phyloP scores from a whole-genome alignment of 1,140 invertebrate species.

The Diabrotica virgifera region DNA sequence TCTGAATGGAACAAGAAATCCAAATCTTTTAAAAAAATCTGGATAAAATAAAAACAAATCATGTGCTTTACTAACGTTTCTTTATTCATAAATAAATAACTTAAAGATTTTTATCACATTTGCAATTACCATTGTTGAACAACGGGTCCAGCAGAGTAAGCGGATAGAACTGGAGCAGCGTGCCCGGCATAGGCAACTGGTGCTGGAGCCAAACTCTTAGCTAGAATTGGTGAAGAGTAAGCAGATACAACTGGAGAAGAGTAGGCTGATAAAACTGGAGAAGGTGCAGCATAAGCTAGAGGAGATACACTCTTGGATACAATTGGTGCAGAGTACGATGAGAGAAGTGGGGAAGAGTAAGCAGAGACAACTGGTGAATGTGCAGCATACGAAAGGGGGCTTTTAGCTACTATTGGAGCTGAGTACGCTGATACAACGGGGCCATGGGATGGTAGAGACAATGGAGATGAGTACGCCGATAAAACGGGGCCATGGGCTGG shows the following conservation, averaged over 20 bases:
- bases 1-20: too few species aligned
- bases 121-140: too few species aligned
- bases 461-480: background rate
- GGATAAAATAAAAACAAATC: too few species aligned
- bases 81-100: too few species aligned
- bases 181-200: background rate
- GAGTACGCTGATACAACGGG: background rate
- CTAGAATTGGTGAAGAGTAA: background rate
- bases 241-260: constrained; percentile 28
- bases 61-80: too few species aligned
- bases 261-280: background rate
- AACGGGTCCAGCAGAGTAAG: background rate
- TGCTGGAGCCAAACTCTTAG: background rate
- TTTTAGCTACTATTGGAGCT: constrained; percentile 38
- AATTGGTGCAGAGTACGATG: constrained; percentile 43
- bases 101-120: too few species aligned
- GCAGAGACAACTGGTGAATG: background rate
- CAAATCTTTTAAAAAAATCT: too few species aligned
- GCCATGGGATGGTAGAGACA: background rate
- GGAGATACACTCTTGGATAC: constrained; percentile 38
- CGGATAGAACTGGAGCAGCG: background rate
- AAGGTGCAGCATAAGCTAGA: constrained; percentile 49
- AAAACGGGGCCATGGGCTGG: constrained; percentile 21
- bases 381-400: background rate
- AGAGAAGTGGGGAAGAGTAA: constrained; percentile 15